These are phyloP conservation scores for Fragum sueziense DNA, from an alignment of 2,888 invertebrate genomes.

Conservation along the genomic window DNA sequence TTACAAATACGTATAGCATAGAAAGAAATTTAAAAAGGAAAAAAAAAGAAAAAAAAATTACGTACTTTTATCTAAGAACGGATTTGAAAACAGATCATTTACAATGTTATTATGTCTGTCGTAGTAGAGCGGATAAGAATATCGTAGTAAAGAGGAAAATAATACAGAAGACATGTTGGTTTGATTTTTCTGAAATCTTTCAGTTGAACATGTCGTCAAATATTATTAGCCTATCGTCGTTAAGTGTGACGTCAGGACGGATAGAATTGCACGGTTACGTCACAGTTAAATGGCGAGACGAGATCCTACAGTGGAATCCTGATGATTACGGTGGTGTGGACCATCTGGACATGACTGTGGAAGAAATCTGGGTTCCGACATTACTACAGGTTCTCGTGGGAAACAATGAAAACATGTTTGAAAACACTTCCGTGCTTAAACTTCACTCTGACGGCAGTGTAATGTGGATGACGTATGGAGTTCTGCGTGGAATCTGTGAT, in stretches of 20 bases:
- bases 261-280: neutral
- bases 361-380: neutral
- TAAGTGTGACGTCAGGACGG: neutral
- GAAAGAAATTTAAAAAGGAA: no score
- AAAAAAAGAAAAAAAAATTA: no score
- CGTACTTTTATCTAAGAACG: no score
- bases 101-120: no score
- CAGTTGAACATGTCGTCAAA: neutral
- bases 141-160: no score
- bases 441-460: neutral
- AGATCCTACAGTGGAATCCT: slow-evolving; percentile 1
- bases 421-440: neutral
- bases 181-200: no score
- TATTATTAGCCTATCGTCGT: neutral
- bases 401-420: neutral
- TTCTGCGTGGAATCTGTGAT: neutral
- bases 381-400: neutral
- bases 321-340: neutral
- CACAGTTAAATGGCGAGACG: neutral
- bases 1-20: no score
- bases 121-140: no score
- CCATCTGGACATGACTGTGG: neutral
- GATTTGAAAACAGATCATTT: no score
- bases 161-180: no score
- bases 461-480: neutral